Conservation (phyloP, 2,797 vertebrate species). For the Fistularia tabacaria region DNA sequence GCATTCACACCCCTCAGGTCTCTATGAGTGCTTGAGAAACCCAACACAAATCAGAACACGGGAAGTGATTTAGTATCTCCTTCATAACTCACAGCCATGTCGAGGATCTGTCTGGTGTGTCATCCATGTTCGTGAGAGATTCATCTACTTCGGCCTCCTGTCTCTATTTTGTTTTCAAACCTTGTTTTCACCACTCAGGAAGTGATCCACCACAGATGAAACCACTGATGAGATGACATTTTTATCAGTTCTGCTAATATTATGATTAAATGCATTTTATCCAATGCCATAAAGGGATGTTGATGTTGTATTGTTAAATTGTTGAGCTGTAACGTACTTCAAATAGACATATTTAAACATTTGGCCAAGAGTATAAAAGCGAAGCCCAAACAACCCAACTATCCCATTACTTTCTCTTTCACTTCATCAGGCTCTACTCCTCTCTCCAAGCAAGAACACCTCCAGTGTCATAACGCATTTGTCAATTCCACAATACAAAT, state of each 20-base stretch:
- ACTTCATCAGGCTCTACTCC: conserved; percentile 54
- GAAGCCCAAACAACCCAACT: neutral
- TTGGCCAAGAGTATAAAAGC: too few species aligned
- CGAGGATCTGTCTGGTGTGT: conserved; percentile 66
- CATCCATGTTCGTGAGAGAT: conserved; percentile 68
- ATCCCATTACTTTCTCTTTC: conserved; percentile 44
- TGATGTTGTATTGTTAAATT: too few species aligned
- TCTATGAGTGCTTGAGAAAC: conserved; percentile 64
- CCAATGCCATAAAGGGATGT: too few species aligned
- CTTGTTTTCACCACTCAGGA: conserved; percentile 16
- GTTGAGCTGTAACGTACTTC: too few species aligned
- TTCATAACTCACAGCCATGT: conserved; percentile 72
- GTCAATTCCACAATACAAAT: conserved; percentile 75
- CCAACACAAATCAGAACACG: conserved; percentile 73
- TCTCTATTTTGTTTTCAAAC: conserved; percentile 62
- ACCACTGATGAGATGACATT: conserved; percentile 2
- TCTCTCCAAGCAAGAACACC: conserved; percentile 60
- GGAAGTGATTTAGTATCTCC: conserved; percentile 74
- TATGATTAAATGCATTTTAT: too few species aligned
- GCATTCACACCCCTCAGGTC: conserved; percentile 47
- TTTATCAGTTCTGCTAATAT: too few species aligned
- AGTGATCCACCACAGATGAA: conserved; percentile 26
- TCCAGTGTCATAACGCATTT: conserved; percentile 74
- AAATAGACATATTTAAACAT: too few species aligned
- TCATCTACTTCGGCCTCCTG: conserved; percentile 59